Conservation (phyloP, 2,888 invertebrate species). For the Sesia apiformis region DNA sequence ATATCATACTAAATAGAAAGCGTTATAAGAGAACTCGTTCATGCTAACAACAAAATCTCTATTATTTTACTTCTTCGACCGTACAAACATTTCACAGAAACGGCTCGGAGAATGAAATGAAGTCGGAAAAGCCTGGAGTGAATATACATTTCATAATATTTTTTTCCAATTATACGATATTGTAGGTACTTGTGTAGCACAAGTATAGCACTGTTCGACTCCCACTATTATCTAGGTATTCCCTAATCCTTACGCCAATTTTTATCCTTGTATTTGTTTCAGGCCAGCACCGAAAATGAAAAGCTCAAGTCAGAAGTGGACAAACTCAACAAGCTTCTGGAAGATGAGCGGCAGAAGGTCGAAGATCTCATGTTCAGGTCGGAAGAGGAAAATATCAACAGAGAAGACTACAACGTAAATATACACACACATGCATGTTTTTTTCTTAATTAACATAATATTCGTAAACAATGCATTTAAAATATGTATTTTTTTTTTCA, state of each 20-base stretch:
- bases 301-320: conserved; percentile 74
- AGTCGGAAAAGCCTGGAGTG: too few species aligned
- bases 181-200: too few species aligned
- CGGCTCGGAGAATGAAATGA: too few species aligned
- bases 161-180: too few species aligned
- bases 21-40: too few species aligned
- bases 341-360: conserved; percentile 85
- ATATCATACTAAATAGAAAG: too few species aligned
- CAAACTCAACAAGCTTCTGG: conserved; percentile 77
- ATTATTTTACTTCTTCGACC: too few species aligned
- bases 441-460: background rate
- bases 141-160: too few species aligned
- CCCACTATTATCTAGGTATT: too few species aligned
- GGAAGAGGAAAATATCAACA: conserved; percentile 93
- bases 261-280: conserved; percentile 8
- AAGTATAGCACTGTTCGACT: too few species aligned
- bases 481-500: conserved; percentile 1
- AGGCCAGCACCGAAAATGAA: conserved; percentile 68
- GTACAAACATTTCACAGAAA: too few species aligned
- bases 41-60: too few species aligned
- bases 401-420: conserved; percentile 90
- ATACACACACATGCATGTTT: background rate
- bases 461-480: background rate
- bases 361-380: conserved; percentile 93
- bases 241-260: background rate